phyloP scores from a whole-genome alignment of 2,113 vertebrate genomes.

The Micromys minutus region DNA sequence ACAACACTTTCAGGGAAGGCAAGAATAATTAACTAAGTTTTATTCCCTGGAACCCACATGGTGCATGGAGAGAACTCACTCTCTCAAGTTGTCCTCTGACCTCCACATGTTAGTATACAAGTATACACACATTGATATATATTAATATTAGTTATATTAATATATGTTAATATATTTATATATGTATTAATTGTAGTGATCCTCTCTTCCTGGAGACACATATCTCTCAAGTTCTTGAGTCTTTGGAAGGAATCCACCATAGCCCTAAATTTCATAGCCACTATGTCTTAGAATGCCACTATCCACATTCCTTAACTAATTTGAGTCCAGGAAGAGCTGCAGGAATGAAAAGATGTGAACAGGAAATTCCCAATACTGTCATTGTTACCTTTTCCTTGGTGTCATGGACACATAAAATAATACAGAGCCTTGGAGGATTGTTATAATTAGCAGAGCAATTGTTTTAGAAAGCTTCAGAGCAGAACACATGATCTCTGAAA shows the following conservation, averaged over 20 bases:
- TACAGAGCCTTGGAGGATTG: neutral
- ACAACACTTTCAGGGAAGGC: neutral
- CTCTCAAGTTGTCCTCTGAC: neutral
- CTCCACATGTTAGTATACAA: neutral
- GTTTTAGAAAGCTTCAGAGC: neutral
- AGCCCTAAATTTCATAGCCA: neutral
- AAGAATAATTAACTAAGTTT: neutral
- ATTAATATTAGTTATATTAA: neutral
- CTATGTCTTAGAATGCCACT: neutral
- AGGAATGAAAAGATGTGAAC: neutral
- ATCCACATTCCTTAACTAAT: conserved; percentile 5
- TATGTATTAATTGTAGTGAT: neutral
- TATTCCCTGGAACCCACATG: too few relatives aligned
- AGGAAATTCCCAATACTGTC: neutral
- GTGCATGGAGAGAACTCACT: neutral
- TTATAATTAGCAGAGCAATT: neutral
- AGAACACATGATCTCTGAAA: neutral
- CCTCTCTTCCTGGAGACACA: neutral
- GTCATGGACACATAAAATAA: neutral
- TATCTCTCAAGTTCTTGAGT: neutral
- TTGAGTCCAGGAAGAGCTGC: neutral
- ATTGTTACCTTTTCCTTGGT: neutral
- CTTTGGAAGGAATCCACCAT: neutral
- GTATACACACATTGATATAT: neutral
- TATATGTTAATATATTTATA: too few relatives aligned